Conservation (phyloP, 2,113 vertebrate genomes). For the Gymnarchus niloticus region DNA sequence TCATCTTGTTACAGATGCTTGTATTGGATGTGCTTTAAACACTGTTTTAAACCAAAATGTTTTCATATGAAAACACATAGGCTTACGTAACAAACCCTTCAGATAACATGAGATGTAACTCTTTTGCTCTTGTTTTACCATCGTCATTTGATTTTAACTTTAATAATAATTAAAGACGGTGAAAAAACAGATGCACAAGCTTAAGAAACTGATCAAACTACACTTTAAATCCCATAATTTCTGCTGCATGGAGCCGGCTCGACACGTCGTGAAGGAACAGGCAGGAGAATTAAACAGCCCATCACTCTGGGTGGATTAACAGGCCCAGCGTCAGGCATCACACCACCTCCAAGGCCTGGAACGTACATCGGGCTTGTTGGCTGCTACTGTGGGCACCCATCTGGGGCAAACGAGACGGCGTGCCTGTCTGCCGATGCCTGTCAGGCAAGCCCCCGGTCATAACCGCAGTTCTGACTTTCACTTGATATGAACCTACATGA, state of each 20-base stretch:
- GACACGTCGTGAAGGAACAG: constrained; percentile 4
- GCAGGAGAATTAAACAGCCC: constrained; percentile 8
- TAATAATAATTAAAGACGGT: background rate
- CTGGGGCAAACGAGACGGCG: background rate
- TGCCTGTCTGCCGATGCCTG: background rate
- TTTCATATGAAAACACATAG: background rate
- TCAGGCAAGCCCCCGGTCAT: background rate
- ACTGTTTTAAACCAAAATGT: background rate
- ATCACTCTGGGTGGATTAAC: background rate
- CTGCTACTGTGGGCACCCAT: background rate
- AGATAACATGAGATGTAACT: background rate
- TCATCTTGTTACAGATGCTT: background rate
- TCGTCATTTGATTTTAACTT: background rate
- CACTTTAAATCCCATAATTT: background rate
- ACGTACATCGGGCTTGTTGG: background rate
- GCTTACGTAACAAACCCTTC: background rate
- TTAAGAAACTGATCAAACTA: background rate
- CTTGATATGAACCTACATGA: constrained; percentile 20
- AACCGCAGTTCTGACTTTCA: constrained; percentile 31
- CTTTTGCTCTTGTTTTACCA: background rate
- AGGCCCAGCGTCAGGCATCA: background rate
- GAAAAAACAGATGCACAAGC: background rate
- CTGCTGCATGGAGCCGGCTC: background rate
- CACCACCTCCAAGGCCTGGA: background rate
- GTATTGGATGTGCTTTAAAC: background rate